Evolutionary conservation across 2,113 vertebrate species (phyloP), one percentile per base, ranked within the genome.

Genomic region (Edolisoma coerulescens): DNA sequence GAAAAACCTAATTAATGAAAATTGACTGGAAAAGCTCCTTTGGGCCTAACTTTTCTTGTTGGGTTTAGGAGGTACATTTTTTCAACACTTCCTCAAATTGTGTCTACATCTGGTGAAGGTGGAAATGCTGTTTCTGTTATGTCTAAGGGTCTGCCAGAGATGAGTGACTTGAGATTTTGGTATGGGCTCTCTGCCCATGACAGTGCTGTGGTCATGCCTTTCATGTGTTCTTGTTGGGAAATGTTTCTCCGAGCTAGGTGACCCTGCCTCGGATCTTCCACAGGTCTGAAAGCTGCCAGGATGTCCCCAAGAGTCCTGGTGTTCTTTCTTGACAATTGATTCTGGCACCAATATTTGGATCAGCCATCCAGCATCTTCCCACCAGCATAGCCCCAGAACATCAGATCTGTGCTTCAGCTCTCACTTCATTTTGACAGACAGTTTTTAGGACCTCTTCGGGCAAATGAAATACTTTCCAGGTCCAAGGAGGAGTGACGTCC

Each of bases 151-250:
- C 47, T 82, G 50, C 22, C 60, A 61, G 45, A 30, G 41, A 26
- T 49, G 27, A 32, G 10, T 30, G 65, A 35, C 24, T 64, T 32
- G 56, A 88, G 30, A 71, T 50, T 92, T 16, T 70, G 52, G 16
- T 89, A 7, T 27, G 65, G 27, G 30, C 20, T 57, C 56, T 67
- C 75, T 67, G n/a, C 22, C 47, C 0, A 0, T 50, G 53, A 19
- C 44, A 41, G 44, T 49, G 42, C 37, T 0, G 0, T 27, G 22
- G 28, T 39, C 0, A 0, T 50, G 60, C 15, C 20, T 50, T 30
- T 73, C 42, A 4, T 0, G 8, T 6, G 6, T 68, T 70, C 68
- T 10, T 20, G 35, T 2, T 60, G 27, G 23, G 41, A 76, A 80
- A 37, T 0, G 3, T 7, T 83, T 75, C 64, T 59, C 35, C 7